Evolutionary conservation across 1,140 invertebrate species (phyloP).

Genomic region (Plutomurus gul): DNA sequence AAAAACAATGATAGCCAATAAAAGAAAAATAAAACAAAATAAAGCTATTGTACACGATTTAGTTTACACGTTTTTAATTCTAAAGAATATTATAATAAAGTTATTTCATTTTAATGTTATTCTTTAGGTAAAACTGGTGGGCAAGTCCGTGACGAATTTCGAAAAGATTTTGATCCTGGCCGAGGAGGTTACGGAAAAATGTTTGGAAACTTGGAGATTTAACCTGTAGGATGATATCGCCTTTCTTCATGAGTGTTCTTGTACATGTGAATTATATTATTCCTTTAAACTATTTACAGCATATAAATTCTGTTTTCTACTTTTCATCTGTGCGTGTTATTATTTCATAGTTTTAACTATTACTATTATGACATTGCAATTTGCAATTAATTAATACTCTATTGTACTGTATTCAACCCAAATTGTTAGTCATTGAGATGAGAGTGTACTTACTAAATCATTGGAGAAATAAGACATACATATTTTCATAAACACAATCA

Average conservation of each 20-base stretch:
- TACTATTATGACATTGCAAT: too few species aligned
- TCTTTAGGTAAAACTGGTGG: slow-evolving; percentile 83
- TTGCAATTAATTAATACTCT: too few species aligned
- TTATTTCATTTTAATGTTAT: background rate
- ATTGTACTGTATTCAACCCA: too few species aligned
- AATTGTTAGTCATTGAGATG: too few species aligned
- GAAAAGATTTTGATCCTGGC: slow-evolving; percentile 95
- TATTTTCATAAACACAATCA: too few species aligned
- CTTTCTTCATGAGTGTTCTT: too few species aligned
- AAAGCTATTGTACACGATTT: background rate
- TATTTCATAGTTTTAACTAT: too few species aligned
- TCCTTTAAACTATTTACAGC: background rate
- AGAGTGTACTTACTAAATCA: too few species aligned
- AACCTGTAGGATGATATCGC: background rate
- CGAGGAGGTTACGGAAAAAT: slow-evolving; percentile 96
- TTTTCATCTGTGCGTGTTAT: too few species aligned
- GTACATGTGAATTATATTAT: background rate
- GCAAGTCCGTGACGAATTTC: slow-evolving; percentile 97
- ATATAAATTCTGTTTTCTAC: too few species aligned
- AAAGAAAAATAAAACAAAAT: background rate
- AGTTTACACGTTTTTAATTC: background rate
- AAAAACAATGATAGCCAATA: too few species aligned
- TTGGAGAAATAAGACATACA: too few species aligned
- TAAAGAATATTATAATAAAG: background rate
- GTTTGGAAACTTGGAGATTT: slow-evolving; percentile 59